Base-by-base conservation (phyloP, 2,113 vertebrate species). In the Podarcis cretensis region DNA sequence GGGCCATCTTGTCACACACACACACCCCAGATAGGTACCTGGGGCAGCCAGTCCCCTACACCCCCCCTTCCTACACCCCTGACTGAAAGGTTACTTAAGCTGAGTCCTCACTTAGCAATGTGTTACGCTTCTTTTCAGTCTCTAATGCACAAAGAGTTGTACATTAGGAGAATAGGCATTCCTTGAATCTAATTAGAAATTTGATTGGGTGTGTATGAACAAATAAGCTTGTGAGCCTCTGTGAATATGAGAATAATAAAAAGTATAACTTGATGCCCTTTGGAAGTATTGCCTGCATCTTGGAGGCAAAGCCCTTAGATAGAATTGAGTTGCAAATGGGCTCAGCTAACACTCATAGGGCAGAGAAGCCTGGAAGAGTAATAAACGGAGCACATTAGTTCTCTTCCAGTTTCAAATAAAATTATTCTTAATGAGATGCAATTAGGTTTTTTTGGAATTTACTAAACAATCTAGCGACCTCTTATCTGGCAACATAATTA, bases 401-500 rank as follows among this genome's bases (percentile, higher is more conserved):
- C 86, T 91, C 27, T 30, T 21, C 63, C 16, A 37, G 79, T 86
- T 0, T 9, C 87, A 69, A 90, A 81, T 74, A 75, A 80, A 92
- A 57, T 83, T 93, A 66, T 89, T 90, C n/a, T 88, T 94, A 92
- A 93, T 91, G 89, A 92, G 85, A 85, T 86, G 77, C n/a, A 88
- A 43, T 89, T 87, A 71, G 63, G 73, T 91, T 78, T 30, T 63
- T 30, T 54, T 63, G 90, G 92, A 91, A 32, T 87, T 86, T 93
- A 32, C 83, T 89, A 74, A 92, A 92, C 92, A 93, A 94, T 93
- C 92, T 88, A 91, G 0, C 66, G 16, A 81, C 54, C 27, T 86
- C 90, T 92, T 94, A 90, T 90, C 81, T 90, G 93, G 85, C 92
- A 96, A 94, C 92, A 85, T 90, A 93, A 94, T 94, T 95, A 93